Conservation (phyloP, 2,113 vertebrate species). For the Silurus glanis region DNA sequence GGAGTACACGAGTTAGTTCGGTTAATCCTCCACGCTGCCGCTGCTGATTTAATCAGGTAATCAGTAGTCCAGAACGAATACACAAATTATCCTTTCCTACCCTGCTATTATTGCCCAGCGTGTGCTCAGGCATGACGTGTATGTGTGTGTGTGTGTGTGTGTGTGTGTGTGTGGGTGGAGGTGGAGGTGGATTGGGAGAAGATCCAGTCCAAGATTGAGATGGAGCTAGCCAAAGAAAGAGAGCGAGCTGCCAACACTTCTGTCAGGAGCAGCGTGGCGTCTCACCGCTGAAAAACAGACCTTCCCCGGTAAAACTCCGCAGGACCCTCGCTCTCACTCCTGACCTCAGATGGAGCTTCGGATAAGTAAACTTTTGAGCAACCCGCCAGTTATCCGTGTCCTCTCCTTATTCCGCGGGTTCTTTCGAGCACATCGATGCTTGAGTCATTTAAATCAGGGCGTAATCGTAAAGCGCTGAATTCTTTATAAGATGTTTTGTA, state of each 20-base stretch:
- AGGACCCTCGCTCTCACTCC: not conserved
- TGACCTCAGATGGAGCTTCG: constrained; percentile 1
- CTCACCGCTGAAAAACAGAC: constrained; percentile 55
- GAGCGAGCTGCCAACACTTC: constrained; percentile 74
- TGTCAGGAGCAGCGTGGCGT: constrained; percentile 66
- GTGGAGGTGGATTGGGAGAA: constrained; percentile 96
- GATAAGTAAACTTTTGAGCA: not conserved
- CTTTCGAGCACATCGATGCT: not conserved
- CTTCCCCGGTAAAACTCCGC: not conserved
- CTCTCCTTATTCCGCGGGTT: not conserved
- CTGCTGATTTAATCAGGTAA: constrained; percentile 11
- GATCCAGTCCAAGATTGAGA: constrained; percentile 93
- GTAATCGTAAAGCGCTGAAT: not conserved
- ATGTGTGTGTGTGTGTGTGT: constrained; percentile 12
- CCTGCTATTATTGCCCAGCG: constrained; percentile 8
- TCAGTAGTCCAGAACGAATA: constrained; percentile 19
- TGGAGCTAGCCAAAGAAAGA: constrained; percentile 88
- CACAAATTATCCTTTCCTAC: constrained; percentile 12
- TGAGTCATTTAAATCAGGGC: not conserved
- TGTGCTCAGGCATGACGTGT: constrained; percentile 65
- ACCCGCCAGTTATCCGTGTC: not conserved
- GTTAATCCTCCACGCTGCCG: not conserved
- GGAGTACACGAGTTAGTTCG: not conserved
- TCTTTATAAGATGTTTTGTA: constrained; percentile 22
- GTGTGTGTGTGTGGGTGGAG: constrained; percentile 64